Conservation (phyloP, 2,888 invertebrate genomes). For the Conops quadrifasciatus region DNA sequence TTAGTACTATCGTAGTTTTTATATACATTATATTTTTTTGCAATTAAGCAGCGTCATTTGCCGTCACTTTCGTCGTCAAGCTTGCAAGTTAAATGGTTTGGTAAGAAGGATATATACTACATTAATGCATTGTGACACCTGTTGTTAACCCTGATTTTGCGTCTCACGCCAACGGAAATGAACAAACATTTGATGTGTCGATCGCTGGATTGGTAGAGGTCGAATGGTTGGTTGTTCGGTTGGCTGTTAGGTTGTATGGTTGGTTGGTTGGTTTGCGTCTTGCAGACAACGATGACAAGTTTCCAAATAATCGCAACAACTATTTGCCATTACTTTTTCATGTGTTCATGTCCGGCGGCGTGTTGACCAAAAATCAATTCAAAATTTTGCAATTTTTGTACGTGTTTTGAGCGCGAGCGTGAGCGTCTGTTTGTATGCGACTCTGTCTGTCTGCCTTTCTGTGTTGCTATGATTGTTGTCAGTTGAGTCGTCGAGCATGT, state of each 20-base stretch:
- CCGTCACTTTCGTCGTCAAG: not conserved
- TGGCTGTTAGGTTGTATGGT: not conserved
- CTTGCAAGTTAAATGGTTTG: too few species aligned
- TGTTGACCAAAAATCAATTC: constrained; percentile 4
- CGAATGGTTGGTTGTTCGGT: not conserved
- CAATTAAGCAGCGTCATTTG: not conserved
- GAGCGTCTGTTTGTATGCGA: not conserved
- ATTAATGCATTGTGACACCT: not conserved
- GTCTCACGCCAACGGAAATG: not conserved
- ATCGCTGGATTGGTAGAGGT: too few species aligned
- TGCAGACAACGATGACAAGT: not conserved
- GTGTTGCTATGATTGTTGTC: not conserved
- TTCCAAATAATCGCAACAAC: constrained; percentile 3
- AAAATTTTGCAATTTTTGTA: constrained; percentile 6
- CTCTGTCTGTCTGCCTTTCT: not conserved
- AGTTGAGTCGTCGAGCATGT: not conserved
- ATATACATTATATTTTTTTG: not conserved
- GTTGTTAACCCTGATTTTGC: not conserved
- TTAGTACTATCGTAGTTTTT: not conserved
- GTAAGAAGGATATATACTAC: not conserved
- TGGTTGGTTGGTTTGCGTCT: not conserved
- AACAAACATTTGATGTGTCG: not conserved
- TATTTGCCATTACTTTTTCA: too few species aligned
- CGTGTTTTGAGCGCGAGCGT: not conserved
- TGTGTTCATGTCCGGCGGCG: not conserved